Evolutionary conservation across 2,113 vertebrate genomes (phyloP).

Genomic region (Engystomops pustulosus): DNA sequence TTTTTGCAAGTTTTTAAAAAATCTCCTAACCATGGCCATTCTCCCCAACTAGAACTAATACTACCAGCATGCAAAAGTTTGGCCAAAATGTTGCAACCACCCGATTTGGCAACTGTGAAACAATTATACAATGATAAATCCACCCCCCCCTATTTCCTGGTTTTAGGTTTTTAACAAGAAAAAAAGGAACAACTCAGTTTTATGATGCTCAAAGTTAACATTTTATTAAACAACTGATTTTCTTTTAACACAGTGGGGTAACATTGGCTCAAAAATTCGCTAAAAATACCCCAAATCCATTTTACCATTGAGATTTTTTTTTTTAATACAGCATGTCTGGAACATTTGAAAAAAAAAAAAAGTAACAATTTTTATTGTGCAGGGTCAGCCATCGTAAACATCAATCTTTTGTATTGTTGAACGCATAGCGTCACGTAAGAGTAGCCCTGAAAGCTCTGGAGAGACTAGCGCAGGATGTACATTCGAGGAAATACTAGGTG

Average conservation of each 20-base stretch:
- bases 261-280: slow-evolving; percentile 52
- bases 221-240: slow-evolving; percentile 52
- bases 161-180: no score
- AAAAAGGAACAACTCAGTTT: not conserved
- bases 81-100: no score
- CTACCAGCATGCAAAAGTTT: no score
- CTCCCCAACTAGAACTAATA: no score
- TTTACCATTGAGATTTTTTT: slow-evolving; percentile 30
- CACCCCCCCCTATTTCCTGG: no score
- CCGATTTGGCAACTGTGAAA: no score
- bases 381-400: slow-evolving; percentile 46
- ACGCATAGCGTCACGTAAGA: slow-evolving; percentile 12
- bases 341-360: slow-evolving; percentile 19
- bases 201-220: slow-evolving; percentile 51
- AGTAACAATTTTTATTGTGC: slow-evolving; percentile 21
- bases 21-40: no score
- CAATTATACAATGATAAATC: no score
- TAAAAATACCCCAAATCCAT: slow-evolving; percentile 49
- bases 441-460: slow-evolving; percentile 15
- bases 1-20: no score
- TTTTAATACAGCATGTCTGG: slow-evolving; percentile 47
- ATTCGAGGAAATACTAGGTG: not conserved
- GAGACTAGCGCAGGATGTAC: not conserved
- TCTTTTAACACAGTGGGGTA: slow-evolving; percentile 43
- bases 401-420: slow-evolving; percentile 15